These are phyloP conservation scores for Acrocephalus kingi DNA, from an alignment of 2,113 vertebrate genomes.

Conservation along the genomic window DNA sequence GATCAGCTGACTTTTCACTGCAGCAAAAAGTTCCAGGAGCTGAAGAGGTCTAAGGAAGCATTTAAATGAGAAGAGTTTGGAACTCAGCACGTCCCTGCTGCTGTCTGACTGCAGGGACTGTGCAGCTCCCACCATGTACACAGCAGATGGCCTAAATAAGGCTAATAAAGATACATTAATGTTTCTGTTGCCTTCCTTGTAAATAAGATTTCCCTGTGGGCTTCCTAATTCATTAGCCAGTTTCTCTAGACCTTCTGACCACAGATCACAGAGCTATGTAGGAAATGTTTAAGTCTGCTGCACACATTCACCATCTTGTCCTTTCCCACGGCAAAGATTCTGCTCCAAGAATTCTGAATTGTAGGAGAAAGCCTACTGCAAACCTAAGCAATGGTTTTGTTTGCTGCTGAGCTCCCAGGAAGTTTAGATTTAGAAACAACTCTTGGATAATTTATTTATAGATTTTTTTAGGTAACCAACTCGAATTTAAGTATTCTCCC, in stretches of 20 bases:
- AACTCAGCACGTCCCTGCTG: not conserved
- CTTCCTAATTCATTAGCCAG: slow-evolving; percentile 14
- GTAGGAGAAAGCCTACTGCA: not conserved
- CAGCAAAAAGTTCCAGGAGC: not conserved
- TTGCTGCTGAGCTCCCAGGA: not conserved
- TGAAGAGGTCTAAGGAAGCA: not conserved
- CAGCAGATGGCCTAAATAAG: slow-evolving; percentile 29
- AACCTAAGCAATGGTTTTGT: not conserved
- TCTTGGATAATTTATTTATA: not conserved
- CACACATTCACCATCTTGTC: not conserved
- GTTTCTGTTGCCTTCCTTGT: slow-evolving; percentile 53
- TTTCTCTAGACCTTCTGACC: not conserved
- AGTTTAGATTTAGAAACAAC: not conserved
- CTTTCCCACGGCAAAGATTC: not conserved
- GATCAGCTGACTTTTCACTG: not conserved
- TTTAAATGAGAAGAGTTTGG: not conserved
- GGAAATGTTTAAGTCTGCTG: not conserved
- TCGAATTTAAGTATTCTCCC: fast-evolving
- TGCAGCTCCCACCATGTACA: not conserved
- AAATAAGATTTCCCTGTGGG: slow-evolving; percentile 46
- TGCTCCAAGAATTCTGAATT: not conserved
- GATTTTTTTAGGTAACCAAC: not conserved
- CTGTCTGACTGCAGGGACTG: slow-evolving; percentile 15
- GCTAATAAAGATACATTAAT: slow-evolving; percentile 12
- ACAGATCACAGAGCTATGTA: not conserved